Percentiles rank a stretch among this genome's conserved stretches.
These are phyloP conservation scores for Lepus timidus DNA, from an alignment of 2,113 vertebrate genomes.

Conservation along the genomic window DNA sequence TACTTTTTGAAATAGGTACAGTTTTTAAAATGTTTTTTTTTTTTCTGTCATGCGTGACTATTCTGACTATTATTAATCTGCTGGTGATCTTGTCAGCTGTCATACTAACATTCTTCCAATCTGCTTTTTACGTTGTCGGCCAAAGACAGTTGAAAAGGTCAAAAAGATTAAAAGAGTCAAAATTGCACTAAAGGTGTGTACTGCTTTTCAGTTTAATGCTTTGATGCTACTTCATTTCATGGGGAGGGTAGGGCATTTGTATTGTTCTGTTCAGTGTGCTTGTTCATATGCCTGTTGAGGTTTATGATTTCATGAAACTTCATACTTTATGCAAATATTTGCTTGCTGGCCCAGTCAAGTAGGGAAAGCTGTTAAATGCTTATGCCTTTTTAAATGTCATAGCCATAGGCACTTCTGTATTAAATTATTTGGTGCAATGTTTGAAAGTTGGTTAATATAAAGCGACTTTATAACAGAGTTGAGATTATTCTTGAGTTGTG, in stretches of 20 bases:
- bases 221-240: slow-evolving; percentile 88
- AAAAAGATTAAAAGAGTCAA: slow-evolving; percentile 99
- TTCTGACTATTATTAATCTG: slow-evolving; percentile 93
- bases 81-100: slow-evolving; percentile 94
- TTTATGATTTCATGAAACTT: slow-evolving; percentile 79
- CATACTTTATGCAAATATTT: slow-evolving; percentile 83
- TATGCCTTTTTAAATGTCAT: slow-evolving; percentile 59
- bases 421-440: slow-evolving; percentile 55
- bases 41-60: slow-evolving; percentile 87
- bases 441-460: slow-evolving; percentile 55
- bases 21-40: slow-evolving; percentile 64
- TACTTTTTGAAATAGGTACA: slow-evolving; percentile 74
- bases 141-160: slow-evolving; percentile 99
- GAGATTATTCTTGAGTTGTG: not conserved
- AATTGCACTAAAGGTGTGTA: slow-evolving; percentile 99
- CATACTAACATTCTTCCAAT: slow-evolving; percentile 96
- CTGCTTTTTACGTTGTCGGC: slow-evolving; percentile 94
- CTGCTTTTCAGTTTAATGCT: slow-evolving; percentile 93
- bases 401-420: slow-evolving; percentile 68
- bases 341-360: slow-evolving; percentile 86
- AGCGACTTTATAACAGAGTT: not conserved
- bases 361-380: slow-evolving; percentile 92
- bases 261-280: slow-evolving; percentile 84
- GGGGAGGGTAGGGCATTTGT: slow-evolving; percentile 86
- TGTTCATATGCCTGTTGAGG: slow-evolving; percentile 85